phyloP scores from a whole-genome alignment of 2,888 invertebrate genomes.

The Ethmia dodecea region DNA sequence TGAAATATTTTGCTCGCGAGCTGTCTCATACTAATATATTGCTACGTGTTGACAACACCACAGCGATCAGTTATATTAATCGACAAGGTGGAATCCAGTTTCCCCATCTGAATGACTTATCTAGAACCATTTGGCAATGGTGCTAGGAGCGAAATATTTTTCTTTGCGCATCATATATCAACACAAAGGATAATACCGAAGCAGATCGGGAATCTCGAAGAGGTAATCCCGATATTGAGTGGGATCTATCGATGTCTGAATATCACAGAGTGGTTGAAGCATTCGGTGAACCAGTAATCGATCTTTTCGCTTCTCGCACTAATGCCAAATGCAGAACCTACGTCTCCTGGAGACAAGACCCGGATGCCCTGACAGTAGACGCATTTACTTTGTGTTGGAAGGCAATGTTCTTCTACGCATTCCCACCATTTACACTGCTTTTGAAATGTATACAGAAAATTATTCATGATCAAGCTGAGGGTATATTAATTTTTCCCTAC shows the following conservation, averaged over 20 bases:
- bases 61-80: conserved; percentile 2
- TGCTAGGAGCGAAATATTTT: neutral
- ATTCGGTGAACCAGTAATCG: conserved; percentile 10
- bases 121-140: neutral
- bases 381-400: conserved; percentile 16
- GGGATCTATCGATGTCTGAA: neutral
- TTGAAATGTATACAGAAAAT: conserved; percentile 13
- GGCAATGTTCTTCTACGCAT: conserved; percentile 14
- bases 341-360: conserved; percentile 16
- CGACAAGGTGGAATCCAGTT: neutral
- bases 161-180: conserved; percentile 16
- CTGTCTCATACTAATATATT: neutral
- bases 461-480: conserved; percentile 10
- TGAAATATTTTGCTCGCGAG: conserved; percentile 2
- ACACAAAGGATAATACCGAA: conserved; percentile 22
- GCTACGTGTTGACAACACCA: conserved; percentile 4
- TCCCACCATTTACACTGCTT: conserved; percentile 14
- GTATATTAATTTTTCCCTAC: conserved; percentile 13
- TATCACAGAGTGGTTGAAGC: neutral
- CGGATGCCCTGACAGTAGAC: conserved; percentile 13
- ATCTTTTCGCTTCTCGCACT: conserved; percentile 16
- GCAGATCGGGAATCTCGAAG: conserved; percentile 19
- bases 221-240: conserved; percentile 12
- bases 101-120: neutral
- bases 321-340: conserved; percentile 7